Base-by-base conservation (phyloP, 2,113 vertebrate genomes). In the Amphiprion ocellaris region DNA sequence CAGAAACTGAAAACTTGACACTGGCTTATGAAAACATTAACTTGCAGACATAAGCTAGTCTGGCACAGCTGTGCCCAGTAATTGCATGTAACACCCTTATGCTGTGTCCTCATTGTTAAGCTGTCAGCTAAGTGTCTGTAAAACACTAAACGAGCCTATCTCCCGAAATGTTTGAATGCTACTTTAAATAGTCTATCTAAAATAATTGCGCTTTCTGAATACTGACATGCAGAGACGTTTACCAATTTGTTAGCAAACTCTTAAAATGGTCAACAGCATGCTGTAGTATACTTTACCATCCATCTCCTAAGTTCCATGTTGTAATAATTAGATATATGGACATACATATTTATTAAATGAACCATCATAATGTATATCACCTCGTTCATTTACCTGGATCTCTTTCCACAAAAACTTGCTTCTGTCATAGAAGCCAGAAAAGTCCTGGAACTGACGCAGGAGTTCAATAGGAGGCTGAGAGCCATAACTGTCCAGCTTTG, bases 391-490 rank as follows among this genome's bases (percentile, higher is more conserved):
- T 76, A 97, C 95, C 91, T 97, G 95, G 73, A 96, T 95, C 70
- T 97, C 95, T 80, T 96, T 97, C 95, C 94, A 96, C 87, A 96
- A 96, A 68, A 96, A 93, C 72, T 96, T 96, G 2, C 88, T 92
- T 81, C 96, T 93, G 82, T 96, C 95, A 66, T 96, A 97, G 90
- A 97, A 95, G 70, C 95, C 96, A 74, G 88, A 91, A 78, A 97
- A 97, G 88, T 97, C 96, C 87, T 96, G 96, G 79, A 95, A 96
- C 75, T 98, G 96, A 10, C 94, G 93, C 55, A 97, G 92, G 1
- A 97, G 90, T 80, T 97, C 96, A 66, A 96, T 96, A 0, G 96
- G 95, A 16, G 96, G 96, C 74, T 97, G 95, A 55, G 96, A 97
- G 60, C 96, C 96, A 37, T 96, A 97, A 67, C 69, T 92, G 92